Conservation (phyloP, 2,113 vertebrate genomes). For the Peromyscus leucopus region DNA sequence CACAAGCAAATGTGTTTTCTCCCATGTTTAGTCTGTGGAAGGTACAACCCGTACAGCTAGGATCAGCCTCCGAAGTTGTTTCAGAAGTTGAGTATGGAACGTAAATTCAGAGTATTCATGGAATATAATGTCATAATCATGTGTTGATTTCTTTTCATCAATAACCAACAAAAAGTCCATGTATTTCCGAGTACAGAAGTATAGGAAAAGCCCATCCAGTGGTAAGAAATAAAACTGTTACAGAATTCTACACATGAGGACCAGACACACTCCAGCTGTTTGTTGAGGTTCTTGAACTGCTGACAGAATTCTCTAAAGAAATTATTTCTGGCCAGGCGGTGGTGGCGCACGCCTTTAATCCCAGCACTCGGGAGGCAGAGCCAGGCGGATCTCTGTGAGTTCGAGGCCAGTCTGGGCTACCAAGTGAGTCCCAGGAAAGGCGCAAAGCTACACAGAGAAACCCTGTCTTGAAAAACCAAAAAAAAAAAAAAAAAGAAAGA, state of each 20-base stretch:
- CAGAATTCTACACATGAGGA: not conserved
- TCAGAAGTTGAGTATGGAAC: not conserved
- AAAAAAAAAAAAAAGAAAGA: too few relatives aligned
- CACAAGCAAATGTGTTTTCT: constrained; percentile 32
- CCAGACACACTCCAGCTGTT: not conserved
- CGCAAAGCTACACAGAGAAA: too few relatives aligned
- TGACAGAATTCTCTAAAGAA: not conserved
- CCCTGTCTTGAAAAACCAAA: too few relatives aligned
- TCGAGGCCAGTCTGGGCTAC: too few relatives aligned
- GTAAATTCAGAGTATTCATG: constrained; percentile 24
- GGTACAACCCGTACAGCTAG: constrained; percentile 9
- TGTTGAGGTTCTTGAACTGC: not conserved
- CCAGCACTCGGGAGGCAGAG: too few relatives aligned
- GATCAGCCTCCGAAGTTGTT: not conserved
- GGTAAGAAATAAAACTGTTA: not conserved
- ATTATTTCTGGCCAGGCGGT: too few relatives aligned
- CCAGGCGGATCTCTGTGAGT: too few relatives aligned
- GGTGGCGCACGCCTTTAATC: too few relatives aligned
- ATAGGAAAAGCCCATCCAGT: not conserved
- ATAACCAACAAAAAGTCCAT: not conserved
- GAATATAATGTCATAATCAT: not conserved
- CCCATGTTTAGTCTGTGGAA: not conserved
- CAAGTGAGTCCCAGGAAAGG: too few relatives aligned
- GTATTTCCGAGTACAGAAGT: constrained; percentile 13
- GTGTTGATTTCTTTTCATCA: constrained; percentile 27